Evolutionary conservation across 2,888 invertebrate genomes (phyloP), one percentile per base, ranked within the genome.

Genomic region (Mactromeris polynyma): DNA sequence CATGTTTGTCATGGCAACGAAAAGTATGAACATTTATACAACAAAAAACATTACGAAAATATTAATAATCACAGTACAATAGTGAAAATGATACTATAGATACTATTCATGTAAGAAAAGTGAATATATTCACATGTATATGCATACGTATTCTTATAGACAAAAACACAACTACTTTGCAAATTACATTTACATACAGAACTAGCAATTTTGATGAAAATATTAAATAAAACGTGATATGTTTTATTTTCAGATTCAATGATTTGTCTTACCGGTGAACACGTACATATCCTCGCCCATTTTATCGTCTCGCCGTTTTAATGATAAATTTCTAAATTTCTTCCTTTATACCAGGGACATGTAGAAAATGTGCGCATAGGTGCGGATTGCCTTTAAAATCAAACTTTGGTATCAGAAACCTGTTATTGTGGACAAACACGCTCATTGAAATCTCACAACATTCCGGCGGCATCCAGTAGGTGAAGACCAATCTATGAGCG

Each of bases 381-480:
- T 85, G 58, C 21, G 31, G 31, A 64, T 79, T 64, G 36, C 58
- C 31, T 80, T 40, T 79, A 80, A 31, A 40, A 33, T 21, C 85
- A 89, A 89, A 89, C 89, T 81, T 69, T 58, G 51, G 64, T 87
- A 89, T 89, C 87, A 89, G 82, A 38, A 73, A 58, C 87, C 82
- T 87, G 89, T 89, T 87, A 85, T 33, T 36, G 19, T 6, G 54
- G 17, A 33, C 78, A 89, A 89, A 89, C 87, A 85, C 31, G 21
- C 64, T 87, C 83, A 89, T 89, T 83, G 89, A 89, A 54, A 87
- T n/a, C 51, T 87, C 81, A 84, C 85, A 77, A 89, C 81, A 89
- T 89, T 89, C 89, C 89, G 58, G 38, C 73, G 36, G 73, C 31
- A 42, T 14, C 58, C 26, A 36, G 14, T 33, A 17, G 73, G 19